These are phyloP conservation scores for Emberiza fucata DNA, from an alignment of 2,113 vertebrate species.

Conservation along the genomic window DNA sequence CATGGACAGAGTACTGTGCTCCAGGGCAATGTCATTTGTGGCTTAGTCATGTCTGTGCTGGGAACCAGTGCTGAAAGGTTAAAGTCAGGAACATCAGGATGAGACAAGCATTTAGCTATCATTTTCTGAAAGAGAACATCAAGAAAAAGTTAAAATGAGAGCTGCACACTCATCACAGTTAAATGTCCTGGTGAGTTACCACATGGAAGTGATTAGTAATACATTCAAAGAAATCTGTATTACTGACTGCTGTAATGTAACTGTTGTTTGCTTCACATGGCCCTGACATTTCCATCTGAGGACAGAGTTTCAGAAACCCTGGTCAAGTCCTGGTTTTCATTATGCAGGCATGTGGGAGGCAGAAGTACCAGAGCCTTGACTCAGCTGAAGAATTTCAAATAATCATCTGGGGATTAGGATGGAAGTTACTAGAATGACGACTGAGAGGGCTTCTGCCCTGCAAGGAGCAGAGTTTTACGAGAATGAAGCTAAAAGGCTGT, in stretches of 20 bases:
- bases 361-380: constrained; percentile 5
- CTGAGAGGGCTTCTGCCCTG: neutral
- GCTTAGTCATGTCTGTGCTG: constrained; percentile 7
- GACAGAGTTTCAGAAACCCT: constrained; percentile 23
- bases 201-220: neutral
- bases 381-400: constrained; percentile 41
- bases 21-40: neutral
- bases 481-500: neutral
- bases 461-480: neutral
- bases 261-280: neutral
- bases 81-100: neutral
- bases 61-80: neutral
- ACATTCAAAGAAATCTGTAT: neutral
- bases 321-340: constrained; percentile 18
- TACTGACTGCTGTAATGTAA: neutral
- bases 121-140: neutral
- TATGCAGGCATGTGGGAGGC: neutral
- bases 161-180: neutral
- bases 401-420: constrained; percentile 3
- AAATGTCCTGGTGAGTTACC: neutral
- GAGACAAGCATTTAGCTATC: neutral
- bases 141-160: neutral
- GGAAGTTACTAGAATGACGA: neutral
- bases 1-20: neutral
- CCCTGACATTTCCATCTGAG: constrained; percentile 25